Conservation (phyloP, 1,140 invertebrate species). For the Elymnias hypermnestra region DNA sequence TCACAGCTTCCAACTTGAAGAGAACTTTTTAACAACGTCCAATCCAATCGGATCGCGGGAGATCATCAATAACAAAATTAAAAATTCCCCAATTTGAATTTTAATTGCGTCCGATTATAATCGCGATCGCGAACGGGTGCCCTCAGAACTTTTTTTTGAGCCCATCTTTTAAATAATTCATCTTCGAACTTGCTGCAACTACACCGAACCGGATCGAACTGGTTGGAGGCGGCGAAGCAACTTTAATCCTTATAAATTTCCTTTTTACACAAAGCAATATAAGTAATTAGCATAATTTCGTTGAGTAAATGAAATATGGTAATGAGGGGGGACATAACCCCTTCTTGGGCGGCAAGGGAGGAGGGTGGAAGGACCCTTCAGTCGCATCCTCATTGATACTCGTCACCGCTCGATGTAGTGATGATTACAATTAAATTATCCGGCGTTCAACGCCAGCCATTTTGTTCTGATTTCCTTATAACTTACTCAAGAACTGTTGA, state of each 20-base stretch:
- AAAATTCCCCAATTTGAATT: constrained; percentile 74
- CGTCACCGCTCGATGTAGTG: constrained; percentile 67
- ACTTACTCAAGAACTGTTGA: background rate
- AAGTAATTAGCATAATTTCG: constrained; percentile 76
- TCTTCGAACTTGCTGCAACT: constrained; percentile 52
- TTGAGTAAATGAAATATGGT: constrained; percentile 77
- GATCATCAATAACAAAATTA: constrained; percentile 74
- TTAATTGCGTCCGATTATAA: constrained; percentile 73
- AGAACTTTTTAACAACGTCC: constrained; percentile 61
- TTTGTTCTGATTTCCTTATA: constrained; percentile 53
- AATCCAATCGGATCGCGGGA: constrained; percentile 50
- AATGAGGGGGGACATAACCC: constrained; percentile 66
- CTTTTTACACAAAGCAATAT: constrained; percentile 77
- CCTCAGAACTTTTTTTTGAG: constrained; percentile 46
- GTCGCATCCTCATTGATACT: constrained; percentile 70
- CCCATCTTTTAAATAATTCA: constrained; percentile 67
- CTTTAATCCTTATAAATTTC: constrained; percentile 76
- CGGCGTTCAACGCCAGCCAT: constrained; percentile 44
- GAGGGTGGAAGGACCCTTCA: constrained; percentile 43
- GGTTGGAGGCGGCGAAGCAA: constrained; percentile 49
- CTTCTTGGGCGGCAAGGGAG: constrained; percentile 44
- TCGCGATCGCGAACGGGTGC: constrained; percentile 56
- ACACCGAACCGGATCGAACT: constrained; percentile 46
- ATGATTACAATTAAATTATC: constrained; percentile 73
- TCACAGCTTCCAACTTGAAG: constrained; percentile 35